Percentiles rank a stretch among this genome's conserved stretches.
Evolutionary conservation across 2,797 vertebrate genomes (phyloP).

Genomic region (Anguilla obscura): DNA sequence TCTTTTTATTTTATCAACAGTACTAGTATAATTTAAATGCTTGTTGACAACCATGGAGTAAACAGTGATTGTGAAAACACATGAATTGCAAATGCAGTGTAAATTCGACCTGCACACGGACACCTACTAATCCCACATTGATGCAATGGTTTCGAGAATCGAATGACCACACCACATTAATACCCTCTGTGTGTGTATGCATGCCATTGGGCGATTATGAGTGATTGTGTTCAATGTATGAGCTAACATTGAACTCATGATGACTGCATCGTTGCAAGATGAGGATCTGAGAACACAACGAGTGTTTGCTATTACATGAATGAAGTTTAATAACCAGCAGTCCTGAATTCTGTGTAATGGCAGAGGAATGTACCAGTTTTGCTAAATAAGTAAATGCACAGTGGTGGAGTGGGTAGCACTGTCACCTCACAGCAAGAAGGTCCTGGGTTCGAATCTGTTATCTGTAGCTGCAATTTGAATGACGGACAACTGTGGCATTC

Average conservation of each 20-base stretch:
- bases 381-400: no score
- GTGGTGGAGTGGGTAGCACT: no score
- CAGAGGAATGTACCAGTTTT: no score
- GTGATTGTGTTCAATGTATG: not conserved
- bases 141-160: not conserved
- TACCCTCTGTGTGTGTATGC: not conserved
- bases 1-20: no score
- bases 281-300: not conserved
- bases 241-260: not conserved
- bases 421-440: no score
- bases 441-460: no score
- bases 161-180: not conserved
- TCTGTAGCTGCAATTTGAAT: not conserved
- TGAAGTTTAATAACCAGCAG: not conserved
- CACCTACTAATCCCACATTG: not conserved
- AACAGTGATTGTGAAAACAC: not conserved
- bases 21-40: not conserved
- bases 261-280: not conserved
- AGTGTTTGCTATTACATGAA: not conserved
- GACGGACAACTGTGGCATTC: not conserved
- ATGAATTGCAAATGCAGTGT: slow-evolving; percentile 1
- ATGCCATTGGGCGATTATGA: not conserved
- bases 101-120: not conserved
- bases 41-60: not conserved
- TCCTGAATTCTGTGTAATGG: no score